phyloP scores from a whole-genome alignment of 2,888 invertebrate genomes.

The Patella pellucida region DNA sequence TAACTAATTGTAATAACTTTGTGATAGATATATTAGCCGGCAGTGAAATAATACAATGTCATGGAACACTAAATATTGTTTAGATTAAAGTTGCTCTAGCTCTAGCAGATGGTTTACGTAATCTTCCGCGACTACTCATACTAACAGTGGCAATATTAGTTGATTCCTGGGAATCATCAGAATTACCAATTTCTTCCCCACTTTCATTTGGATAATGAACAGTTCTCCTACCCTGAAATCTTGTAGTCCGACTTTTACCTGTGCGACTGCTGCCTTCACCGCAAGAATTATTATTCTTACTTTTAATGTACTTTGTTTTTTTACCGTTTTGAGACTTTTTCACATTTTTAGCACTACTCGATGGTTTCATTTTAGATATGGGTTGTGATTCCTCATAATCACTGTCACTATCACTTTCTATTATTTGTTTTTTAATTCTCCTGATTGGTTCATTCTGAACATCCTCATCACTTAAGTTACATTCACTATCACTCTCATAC shows the following conservation, averaged over 20 bases:
- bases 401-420: conserved; percentile 1
- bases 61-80: conserved; percentile 13
- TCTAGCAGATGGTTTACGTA: conserved; percentile 81
- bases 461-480: not conserved
- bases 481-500: conserved; percentile 4
- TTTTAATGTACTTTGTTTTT: conserved; percentile 15
- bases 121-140: conserved; percentile 86
- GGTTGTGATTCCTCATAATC: conserved; percentile 30
- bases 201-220: conserved; percentile 63
- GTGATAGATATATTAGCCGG: too few relatives aligned
- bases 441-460: not conserved
- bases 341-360: conserved; percentile 17
- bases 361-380: conserved; percentile 35
- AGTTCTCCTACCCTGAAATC: conserved; percentile 68
- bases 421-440: not conserved
- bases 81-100: conserved; percentile 49
- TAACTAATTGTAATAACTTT: too few relatives aligned
- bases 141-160: conserved; percentile 30
- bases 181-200: conserved; percentile 39
- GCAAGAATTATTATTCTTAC: conserved; percentile 1
- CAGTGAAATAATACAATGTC: too few relatives aligned
- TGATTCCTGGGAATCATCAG: conserved; percentile 25
- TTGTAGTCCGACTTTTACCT: conserved; percentile 45
- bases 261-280: not conserved
- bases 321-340: conserved; percentile 13